Conservation (phyloP, 2,888 invertebrate species). For the Idaea straminata region DNA sequence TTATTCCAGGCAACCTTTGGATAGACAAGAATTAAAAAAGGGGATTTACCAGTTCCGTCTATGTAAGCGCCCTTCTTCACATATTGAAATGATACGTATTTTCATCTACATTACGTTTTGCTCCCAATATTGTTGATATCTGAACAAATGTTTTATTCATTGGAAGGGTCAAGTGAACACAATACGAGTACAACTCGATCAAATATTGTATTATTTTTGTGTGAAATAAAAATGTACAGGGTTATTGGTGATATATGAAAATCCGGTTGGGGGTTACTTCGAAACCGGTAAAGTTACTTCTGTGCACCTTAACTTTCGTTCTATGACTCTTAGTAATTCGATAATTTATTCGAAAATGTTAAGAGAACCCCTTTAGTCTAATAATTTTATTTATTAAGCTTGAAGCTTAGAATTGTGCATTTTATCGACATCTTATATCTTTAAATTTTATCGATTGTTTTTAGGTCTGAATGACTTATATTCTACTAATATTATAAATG, state of each 20-base stretch:
- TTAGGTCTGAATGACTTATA: no score
- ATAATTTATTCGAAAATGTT: no score
- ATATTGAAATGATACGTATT: conserved; percentile 10
- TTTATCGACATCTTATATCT: no score
- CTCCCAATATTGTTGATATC: conserved; percentile 29
- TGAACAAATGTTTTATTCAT: conserved; percentile 29
- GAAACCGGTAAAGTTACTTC: not conserved
- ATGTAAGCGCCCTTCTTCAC: conserved; percentile 4
- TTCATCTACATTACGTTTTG: conserved; percentile 23
- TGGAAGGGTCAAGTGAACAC: conserved; percentile 23
- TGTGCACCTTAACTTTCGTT: not conserved
- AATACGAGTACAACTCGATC: conserved; percentile 17
- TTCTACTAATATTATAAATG: no score
- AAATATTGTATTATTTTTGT: conserved; percentile 19
- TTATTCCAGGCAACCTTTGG: no score
- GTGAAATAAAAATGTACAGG: conserved; percentile 12
- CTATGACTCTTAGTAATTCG: not conserved
- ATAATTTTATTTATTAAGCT: not conserved
- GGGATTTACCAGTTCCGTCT: not conserved
- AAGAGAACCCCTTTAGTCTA: no score
- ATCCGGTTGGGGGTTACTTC: not conserved
- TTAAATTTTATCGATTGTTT: no score
- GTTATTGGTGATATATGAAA: not conserved
- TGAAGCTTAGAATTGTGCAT: not conserved
- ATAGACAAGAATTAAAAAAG: no score